Percentiles rank a stretch among this genome's conserved stretches.
Conservation (phyloP, 2,797 vertebrate species). For the Hydrophis major region DNA sequence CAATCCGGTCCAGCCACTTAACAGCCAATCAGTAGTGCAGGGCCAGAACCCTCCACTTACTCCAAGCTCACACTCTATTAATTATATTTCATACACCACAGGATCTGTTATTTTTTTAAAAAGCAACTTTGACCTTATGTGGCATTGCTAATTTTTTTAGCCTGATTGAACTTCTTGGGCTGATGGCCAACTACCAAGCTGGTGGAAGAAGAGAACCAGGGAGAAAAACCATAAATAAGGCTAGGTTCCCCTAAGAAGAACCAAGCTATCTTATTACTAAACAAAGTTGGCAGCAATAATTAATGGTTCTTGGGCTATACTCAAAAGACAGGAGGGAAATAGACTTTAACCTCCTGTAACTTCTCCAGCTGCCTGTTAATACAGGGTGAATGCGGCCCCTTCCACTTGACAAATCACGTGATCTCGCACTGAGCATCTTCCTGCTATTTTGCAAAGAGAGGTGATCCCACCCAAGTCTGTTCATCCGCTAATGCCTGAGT, state of each 20-base stretch:
- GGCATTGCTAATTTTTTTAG: background rate
- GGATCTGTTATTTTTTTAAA: background rate
- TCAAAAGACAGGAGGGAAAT: background rate
- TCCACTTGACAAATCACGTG: background rate
- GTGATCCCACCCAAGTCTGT: background rate
- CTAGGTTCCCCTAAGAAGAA: background rate
- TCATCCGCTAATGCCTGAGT: background rate
- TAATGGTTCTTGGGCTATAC: background rate
- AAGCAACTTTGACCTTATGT: background rate
- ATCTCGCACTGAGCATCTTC: background rate
- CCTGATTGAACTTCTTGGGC: background rate
- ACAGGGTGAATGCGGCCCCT: background rate
- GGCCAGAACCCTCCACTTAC: no score
- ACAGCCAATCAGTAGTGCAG: no score
- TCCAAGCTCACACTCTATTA: no score
- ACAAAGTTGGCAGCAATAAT: background rate
- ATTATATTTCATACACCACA: no score
- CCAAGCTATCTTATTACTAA: background rate
- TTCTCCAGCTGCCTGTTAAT: background rate
- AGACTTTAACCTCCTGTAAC: conserved; percentile 1
- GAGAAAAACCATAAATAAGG: background rate
- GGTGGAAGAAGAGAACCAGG: background rate
- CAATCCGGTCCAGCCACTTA: no score
- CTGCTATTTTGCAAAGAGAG: conserved; percentile 5
- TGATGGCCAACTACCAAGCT: background rate